Conservation (phyloP, 2,888 invertebrate genomes). For the Sialis lutaria region DNA sequence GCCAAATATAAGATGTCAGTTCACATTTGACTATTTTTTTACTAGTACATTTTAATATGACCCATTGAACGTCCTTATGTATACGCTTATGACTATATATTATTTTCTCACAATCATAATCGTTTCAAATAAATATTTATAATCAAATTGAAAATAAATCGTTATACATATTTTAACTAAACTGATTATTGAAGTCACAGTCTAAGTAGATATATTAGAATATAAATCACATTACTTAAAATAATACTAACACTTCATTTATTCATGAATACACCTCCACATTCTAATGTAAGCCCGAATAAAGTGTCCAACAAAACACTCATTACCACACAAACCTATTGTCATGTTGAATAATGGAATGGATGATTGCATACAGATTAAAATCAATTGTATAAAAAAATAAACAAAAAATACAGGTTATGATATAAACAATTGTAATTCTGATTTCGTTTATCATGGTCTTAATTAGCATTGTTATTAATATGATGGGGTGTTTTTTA, state of each 20-base stretch:
- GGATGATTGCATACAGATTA: neutral
- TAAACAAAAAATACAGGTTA: neutral
- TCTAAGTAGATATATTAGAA: neutral
- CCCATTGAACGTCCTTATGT: too few relatives aligned
- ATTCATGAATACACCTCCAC: neutral
- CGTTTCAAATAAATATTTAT: too few relatives aligned
- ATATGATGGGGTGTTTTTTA: conserved; percentile 7
- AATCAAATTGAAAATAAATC: too few relatives aligned
- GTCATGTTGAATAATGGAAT: neutral
- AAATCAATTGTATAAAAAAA: neutral
- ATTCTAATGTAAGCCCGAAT: neutral
- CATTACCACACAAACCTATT: neutral
- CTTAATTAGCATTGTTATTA: conserved; percentile 17
- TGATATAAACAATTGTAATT: conserved; percentile 1
- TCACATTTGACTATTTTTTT: too few relatives aligned
- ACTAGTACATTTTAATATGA: too few relatives aligned
- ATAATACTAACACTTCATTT: neutral
- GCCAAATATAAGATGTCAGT: too few relatives aligned
- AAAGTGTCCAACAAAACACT: neutral
- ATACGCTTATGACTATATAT: too few relatives aligned
- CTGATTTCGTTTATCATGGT: conserved; percentile 14
- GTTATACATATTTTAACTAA: too few relatives aligned
- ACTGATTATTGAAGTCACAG: too few relatives aligned
- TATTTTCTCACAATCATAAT: too few relatives aligned
- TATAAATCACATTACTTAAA: neutral